phyloP scores from a whole-genome alignment of 2,888 invertebrate genomes.

The Caenorhabditis sinica region DNA sequence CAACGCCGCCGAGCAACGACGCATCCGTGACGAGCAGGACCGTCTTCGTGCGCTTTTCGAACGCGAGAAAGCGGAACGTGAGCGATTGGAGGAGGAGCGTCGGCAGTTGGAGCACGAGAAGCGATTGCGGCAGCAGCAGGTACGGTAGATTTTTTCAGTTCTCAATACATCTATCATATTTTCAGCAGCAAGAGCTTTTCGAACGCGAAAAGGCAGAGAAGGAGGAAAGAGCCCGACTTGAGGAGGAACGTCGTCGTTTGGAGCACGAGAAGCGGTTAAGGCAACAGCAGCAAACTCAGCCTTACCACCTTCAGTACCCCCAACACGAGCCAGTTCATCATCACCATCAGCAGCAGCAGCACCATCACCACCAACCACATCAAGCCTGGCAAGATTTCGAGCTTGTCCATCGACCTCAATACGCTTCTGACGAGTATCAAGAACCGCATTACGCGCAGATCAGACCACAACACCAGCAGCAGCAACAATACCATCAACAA shows the following conservation, averaged over 20 bases:
- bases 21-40: conserved; percentile 71
- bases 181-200: conserved; percentile 67
- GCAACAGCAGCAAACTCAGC: conserved; percentile 72
- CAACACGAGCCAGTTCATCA: conserved; percentile 72
- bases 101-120: conserved; percentile 70
- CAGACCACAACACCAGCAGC: conserved; percentile 63
- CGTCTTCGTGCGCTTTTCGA: conserved; percentile 73
- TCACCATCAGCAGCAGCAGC: conserved; percentile 57
- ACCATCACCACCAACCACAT: conserved; percentile 58
- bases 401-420: conserved; percentile 61
- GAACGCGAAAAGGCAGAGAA: conserved; percentile 66
- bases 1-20: conserved; percentile 57
- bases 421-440: conserved; percentile 62
- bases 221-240: conserved; percentile 59
- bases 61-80: conserved; percentile 74
- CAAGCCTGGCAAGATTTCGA: conserved; percentile 57
- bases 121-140: conserved; percentile 73
- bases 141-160: conserved; percentile 2
- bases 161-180: no score
- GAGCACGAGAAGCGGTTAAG: conserved; percentile 58
- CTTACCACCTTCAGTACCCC: conserved; percentile 71
- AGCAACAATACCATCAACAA: conserved; percentile 35
- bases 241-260: conserved; percentile 57
- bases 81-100: conserved; percentile 70
- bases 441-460: conserved; percentile 69